Evolutionary conservation across 2,113 vertebrate genomes (phyloP).

Genomic region (Tachycineta bicolor): DNA sequence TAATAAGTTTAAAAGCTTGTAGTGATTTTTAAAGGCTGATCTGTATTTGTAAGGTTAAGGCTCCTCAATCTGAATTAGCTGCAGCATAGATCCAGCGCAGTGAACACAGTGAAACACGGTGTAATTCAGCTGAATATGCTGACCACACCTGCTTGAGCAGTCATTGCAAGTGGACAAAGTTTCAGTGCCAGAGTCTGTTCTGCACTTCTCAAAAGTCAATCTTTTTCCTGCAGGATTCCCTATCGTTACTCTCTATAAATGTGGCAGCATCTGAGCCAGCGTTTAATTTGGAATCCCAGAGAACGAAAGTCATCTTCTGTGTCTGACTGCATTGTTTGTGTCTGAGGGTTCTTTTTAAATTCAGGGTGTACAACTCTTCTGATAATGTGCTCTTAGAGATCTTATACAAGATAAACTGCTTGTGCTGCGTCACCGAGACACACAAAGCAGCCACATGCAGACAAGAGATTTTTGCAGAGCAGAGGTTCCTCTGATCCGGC

Average conservation of each 20-base stretch:
- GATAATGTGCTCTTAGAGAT: background rate
- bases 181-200: background rate
- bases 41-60: background rate
- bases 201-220: background rate
- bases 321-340: background rate
- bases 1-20: background rate
- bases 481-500: no score
- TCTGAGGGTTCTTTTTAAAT: background rate
- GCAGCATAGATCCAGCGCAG: background rate
- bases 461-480: no score
- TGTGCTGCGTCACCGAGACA: background rate
- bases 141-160: background rate
- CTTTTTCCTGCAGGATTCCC: background rate
- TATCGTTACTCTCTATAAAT: rapidly evolving
- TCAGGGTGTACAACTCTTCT: background rate
- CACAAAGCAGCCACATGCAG: no score
- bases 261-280: background rate
- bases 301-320: background rate
- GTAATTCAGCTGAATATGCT: background rate
- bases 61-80: background rate
- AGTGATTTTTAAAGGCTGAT: background rate
- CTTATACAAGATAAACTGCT: background rate
- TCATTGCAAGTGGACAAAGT: background rate
- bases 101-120: background rate
- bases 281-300: background rate